Evolutionary conservation across 37 sponge, comb jelly and placozoan species (phyloP).

Genomic region (Bolinopsis microptera): DNA sequence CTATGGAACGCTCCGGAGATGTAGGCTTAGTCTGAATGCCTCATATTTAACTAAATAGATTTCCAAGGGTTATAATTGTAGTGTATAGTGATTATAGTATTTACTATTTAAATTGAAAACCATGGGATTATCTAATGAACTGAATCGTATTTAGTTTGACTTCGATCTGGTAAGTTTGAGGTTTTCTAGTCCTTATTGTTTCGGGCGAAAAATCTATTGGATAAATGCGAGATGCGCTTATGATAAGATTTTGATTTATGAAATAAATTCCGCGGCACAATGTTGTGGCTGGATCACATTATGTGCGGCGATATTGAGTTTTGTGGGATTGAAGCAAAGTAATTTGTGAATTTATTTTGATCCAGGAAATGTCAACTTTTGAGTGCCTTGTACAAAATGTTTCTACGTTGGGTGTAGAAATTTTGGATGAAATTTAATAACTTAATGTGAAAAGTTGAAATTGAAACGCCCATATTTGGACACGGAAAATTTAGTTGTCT

Average conservation of each 20-base stretch:
- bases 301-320: not conserved
- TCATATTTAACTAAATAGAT: not conserved
- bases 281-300: not conserved
- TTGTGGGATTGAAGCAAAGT: not conserved
- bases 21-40: too few relatives aligned
- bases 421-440: not conserved
- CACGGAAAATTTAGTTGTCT: too few relatives aligned
- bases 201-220: not conserved
- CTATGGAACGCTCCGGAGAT: too few relatives aligned
- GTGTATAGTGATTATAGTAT: not conserved
- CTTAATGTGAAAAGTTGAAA: too few relatives aligned
- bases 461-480: too few relatives aligned
- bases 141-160: not conserved
- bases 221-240: not conserved
- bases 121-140: not conserved
- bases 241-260: not conserved
- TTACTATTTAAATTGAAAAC: not conserved
- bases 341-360: not conserved
- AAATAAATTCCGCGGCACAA: not conserved
- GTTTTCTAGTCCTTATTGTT: not conserved
- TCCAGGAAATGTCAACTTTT: not conserved
- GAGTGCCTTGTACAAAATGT: not conserved
- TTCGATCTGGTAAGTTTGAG: not conserved
- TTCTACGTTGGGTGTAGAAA: not conserved
- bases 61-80: not conserved